Percentiles rank a stretch among this genome's conserved stretches.
Evolutionary conservation across 2,113 vertebrate species (phyloP).

Genomic region (Lepus timidus): DNA sequence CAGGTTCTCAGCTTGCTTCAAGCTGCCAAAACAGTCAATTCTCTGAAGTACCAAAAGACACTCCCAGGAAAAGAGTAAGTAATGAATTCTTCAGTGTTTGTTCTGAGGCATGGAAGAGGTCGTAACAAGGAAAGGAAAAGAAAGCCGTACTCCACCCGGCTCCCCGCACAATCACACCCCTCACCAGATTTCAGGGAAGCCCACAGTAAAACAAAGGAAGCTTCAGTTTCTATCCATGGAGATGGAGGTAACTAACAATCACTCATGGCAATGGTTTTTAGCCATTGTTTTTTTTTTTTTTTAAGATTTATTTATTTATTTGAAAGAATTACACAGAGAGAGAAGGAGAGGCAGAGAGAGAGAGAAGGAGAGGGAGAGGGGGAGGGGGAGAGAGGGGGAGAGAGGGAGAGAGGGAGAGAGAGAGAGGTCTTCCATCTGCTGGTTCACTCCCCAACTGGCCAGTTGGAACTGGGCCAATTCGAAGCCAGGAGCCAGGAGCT

Average conservation of each 20-base stretch:
- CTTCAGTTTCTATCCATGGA: conserved; percentile 27
- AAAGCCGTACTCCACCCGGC: neutral
- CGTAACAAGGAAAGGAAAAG: neutral
- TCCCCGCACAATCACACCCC: neutral
- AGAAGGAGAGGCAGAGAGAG: too few species aligned
- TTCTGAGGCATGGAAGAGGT: neutral
- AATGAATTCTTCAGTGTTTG: neutral
- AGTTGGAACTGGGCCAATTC: too few species aligned
- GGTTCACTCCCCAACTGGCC: too few species aligned
- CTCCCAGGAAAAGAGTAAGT: neutral
- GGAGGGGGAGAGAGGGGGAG: too few species aligned
- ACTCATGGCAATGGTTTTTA: neutral
- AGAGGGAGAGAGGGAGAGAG: too few species aligned
- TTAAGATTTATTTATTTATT: neutral
- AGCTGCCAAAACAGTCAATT: conserved; percentile 1
- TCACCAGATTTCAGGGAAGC: neutral
- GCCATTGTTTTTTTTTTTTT: neutral
- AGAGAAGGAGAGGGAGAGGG: too few species aligned
- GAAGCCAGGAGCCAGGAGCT: too few species aligned
- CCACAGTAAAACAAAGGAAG: neutral
- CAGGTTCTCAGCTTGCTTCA: neutral
- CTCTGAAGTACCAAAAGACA: conserved; percentile 25
- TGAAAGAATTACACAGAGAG: neutral
- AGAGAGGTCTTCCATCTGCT: too few species aligned
- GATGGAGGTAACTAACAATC: neutral